Evolutionary conservation across 1,140 invertebrate species (phyloP).

Genomic region (Platorchestia sp.): DNA sequence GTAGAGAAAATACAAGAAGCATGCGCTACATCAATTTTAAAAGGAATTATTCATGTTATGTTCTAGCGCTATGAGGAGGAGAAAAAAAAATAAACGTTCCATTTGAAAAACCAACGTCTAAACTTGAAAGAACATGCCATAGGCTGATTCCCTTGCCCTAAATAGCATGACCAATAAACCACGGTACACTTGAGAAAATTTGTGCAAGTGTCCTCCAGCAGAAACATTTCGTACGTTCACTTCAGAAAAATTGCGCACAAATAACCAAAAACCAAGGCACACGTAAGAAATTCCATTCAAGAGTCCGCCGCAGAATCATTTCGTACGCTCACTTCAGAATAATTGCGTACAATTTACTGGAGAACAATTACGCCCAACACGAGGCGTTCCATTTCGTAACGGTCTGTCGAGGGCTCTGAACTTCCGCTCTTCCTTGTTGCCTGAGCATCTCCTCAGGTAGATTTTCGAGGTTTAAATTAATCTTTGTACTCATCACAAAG

Average conservation of each 20-base stretch:
- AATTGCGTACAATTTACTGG: too few species aligned
- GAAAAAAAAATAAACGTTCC: too few species aligned
- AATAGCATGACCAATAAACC: background rate
- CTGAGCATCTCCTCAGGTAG: background rate
- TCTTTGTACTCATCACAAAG: constrained; percentile 1
- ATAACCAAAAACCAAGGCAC: background rate
- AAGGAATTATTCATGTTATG: too few species aligned
- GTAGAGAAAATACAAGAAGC: too few species aligned
- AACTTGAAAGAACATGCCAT: too few species aligned
- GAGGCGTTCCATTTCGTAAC: background rate
- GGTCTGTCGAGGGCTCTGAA: background rate
- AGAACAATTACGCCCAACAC: background rate
- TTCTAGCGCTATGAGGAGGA: too few species aligned
- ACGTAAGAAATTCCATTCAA: background rate
- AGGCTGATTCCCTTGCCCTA: too few species aligned
- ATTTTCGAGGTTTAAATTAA: constrained; percentile 22
- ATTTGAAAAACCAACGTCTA: too few species aligned
- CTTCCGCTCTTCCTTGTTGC: background rate
- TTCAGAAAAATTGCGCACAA: too few species aligned
- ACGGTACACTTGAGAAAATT: background rate
- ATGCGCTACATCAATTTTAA: too few species aligned
- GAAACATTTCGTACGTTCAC: background rate
- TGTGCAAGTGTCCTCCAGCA: background rate
- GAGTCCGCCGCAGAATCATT: background rate
- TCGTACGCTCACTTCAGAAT: background rate